Evolutionary conservation across 2,797 vertebrate genomes (phyloP), one percentile per base, ranked within the genome.

Genomic region (Lepus townsendii): DNA sequence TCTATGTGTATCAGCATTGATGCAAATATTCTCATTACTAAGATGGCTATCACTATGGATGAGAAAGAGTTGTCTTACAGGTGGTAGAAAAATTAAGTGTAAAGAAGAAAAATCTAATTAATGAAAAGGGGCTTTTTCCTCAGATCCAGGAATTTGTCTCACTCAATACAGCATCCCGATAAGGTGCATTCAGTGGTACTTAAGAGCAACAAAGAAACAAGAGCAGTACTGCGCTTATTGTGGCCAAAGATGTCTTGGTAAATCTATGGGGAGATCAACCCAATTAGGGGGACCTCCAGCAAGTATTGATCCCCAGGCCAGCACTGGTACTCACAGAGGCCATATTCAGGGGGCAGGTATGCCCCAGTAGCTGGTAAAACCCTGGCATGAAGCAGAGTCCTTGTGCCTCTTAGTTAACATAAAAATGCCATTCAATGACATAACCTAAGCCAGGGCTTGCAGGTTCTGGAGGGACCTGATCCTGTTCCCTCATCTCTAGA

Each of bases 81-180:
- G 24, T 27, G 0, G 19, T 12, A 30, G 38, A 69, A 63, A 76
- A 79, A 68, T 24, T 35, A 35, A 35, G 13, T 26, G 72, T 89
- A 85, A 63, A 47, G 83, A 7, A 83, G 76, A 89, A 87, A 82
- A 47, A 27, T 38, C 30, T 91, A 62, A 71, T 79, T 62, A 83
- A 66, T 88, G 54, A 38, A 71, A 86, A 77, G n/a, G 24, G 5
- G 8, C 11, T 60, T n/a, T 52, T 88, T 50, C 7, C 14, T 69
- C 52, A 54, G 3, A 19, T 68, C 5, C 4, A 66, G 47, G 24
- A 75, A 47, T 57, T 54, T 1, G n/a, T 79, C 14, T n/a, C 10
- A 65, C 52, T n/a, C 47, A 93, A 52, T 11, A 66, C 1, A 47
- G 22, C 10, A n/a, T 10, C 24, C 0, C 5, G 2, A 24, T 26